Base-by-base conservation (phyloP, 2,888 invertebrate species). In the Callimorpha dominula region DNA sequence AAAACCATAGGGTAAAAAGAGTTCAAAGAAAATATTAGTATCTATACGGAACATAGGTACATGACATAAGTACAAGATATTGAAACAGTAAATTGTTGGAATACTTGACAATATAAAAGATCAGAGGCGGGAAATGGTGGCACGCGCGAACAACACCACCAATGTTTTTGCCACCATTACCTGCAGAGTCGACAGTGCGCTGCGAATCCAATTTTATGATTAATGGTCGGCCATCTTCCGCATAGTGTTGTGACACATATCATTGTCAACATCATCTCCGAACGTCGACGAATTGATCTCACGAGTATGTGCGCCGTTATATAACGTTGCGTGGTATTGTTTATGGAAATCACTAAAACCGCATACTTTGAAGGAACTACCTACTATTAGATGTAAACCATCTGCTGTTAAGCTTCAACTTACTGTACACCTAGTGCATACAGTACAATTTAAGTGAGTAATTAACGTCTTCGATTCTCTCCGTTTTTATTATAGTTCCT, bases 281-380 rank as follows among this genome's bases (percentile, higher is more conserved):
- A 63, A 49, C 14, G 43, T 64, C 65, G 81, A 86, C 87, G 84
- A 92, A 93, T 91, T 86, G 88, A 90, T 91, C 85, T 78, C 69
- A 89, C 91, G 93, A 90, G 92, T 92, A 91, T 81, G 80, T 75
- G 71, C 77, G 71, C 85, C 94, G 95, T 94, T 95, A 94, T 89
- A 87, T 89, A 93, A 93, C 90, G 87, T 83, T 75, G 73, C 80
- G 81, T 76, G 86, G 83, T 90, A 85, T 87, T 88, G 87, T 84
- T 83, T 87, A 89, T 87, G 84, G 85, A 87, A 88, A 89, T 85
- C 86, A 85, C 86, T 86, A 80, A 87, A 86, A 85, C 85, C 86
- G 79, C 86, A 83, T 80, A 75, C 82, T 83, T 85, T 71, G 50
- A 40, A 62, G 52, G 40, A 62, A 67, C 64, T 40, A 57, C 54